Percentiles rank a stretch among this genome's conserved stretches.
Conservation (phyloP, 2,797 vertebrate species). For the Lithobates sylvaticus region DNA sequence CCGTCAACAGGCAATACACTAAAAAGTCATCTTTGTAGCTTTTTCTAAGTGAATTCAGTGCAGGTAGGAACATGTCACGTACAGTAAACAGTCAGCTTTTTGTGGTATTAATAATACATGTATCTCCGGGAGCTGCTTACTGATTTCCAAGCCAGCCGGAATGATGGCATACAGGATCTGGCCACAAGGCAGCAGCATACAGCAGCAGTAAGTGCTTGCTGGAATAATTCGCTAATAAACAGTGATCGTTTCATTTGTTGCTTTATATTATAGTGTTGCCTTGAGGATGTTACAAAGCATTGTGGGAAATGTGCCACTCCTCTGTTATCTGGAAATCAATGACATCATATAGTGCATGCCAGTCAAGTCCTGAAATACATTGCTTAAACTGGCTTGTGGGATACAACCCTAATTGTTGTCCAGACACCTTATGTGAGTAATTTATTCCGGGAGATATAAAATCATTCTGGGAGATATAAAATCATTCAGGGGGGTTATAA, state of each 20-base stretch:
- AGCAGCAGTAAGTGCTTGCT: background rate
- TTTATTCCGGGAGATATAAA: too few relatives aligned
- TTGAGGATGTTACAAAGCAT: background rate
- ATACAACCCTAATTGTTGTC: too few relatives aligned
- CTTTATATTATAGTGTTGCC: background rate
- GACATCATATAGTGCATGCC: background rate
- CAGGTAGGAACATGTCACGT: too few relatives aligned
- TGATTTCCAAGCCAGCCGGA: background rate
- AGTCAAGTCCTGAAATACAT: background rate
- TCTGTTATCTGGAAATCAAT: background rate
- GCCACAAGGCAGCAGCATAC: constrained; percentile 40
- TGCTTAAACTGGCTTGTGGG: background rate
- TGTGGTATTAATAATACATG: background rate
- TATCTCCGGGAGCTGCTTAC: background rate
- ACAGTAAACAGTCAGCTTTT: too few relatives aligned
- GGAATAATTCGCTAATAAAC: background rate
- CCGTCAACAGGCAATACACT: too few relatives aligned
- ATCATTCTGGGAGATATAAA: too few relatives aligned
- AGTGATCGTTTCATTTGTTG: background rate
- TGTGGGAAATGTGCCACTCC: background rate
- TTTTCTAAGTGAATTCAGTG: too few relatives aligned
- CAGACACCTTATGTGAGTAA: too few relatives aligned
- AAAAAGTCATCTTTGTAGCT: too few relatives aligned
- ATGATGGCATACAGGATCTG: background rate
- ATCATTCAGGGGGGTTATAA: too few relatives aligned